A percentile compares a stretch with the other conserved stretches of the same genome.
phyloP scores from a whole-genome alignment of 1,140 invertebrate genomes.

The Elymnias hypermnestra region DNA sequence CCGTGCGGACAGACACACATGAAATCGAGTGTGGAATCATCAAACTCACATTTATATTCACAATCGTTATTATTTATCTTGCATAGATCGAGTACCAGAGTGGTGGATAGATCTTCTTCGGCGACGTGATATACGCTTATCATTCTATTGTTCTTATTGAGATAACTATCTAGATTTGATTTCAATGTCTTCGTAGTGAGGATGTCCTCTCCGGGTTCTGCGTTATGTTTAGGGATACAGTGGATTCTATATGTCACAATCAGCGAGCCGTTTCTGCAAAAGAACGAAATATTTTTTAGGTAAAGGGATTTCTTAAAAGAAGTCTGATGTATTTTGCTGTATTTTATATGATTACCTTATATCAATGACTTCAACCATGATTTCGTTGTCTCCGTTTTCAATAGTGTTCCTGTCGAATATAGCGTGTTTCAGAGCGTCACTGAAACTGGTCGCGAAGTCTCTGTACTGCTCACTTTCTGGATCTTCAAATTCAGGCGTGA shows the following conservation, averaged over 20 bases:
- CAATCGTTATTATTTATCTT: slow-evolving; percentile 85
- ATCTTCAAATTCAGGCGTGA: slow-evolving; percentile 76
- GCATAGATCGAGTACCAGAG: slow-evolving; percentile 83
- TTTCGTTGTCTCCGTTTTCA: slow-evolving; percentile 72
- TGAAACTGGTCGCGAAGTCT: slow-evolving; percentile 70
- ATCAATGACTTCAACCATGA: slow-evolving; percentile 80
- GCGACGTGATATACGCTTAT: slow-evolving; percentile 76
- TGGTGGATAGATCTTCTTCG: slow-evolving; percentile 61
- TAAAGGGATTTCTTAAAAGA: too few species aligned
- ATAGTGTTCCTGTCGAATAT: slow-evolving; percentile 73
- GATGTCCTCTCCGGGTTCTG: slow-evolving; percentile 69
- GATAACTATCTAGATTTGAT: slow-evolving; percentile 64
- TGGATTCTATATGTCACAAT: slow-evolving; percentile 80
- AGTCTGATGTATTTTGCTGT: too few species aligned
- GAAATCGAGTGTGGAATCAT: slow-evolving; percentile 79
- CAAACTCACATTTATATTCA: slow-evolving; percentile 85
- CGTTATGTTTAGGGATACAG: slow-evolving; percentile 77
- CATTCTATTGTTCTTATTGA: slow-evolving; percentile 71
- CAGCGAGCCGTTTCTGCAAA: slow-evolving; percentile 79
- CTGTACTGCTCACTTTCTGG: slow-evolving; percentile 79
- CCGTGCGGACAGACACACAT: slow-evolving; percentile 83
- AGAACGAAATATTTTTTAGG: slow-evolving; percentile 9
- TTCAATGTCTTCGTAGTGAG: slow-evolving; percentile 72
- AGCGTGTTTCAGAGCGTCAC: slow-evolving; percentile 75
- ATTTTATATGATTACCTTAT: slow-evolving; percentile 65